Evolutionary conservation across 1,140 invertebrate species (phyloP).

Genomic region (Drosophila gunungcola): DNA sequence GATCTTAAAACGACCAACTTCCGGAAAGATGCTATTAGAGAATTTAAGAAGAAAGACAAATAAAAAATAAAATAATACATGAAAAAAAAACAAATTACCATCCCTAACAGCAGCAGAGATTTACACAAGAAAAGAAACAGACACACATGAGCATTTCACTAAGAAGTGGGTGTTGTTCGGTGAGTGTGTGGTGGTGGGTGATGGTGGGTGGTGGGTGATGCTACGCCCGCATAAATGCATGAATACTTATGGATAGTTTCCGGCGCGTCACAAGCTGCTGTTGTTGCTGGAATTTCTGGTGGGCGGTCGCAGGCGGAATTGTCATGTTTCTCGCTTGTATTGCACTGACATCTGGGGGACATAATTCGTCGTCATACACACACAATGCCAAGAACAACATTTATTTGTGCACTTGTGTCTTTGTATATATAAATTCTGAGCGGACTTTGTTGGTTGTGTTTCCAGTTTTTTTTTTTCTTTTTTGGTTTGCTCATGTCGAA

Average conservation of each 20-base stretch:
- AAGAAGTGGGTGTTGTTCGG: not conserved
- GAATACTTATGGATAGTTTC: slow-evolving; percentile 66
- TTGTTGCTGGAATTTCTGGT: slow-evolving; percentile 31
- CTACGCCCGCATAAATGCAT: slow-evolving; percentile 64
- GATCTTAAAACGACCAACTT: no score
- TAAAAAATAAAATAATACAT: no score
- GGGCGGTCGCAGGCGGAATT: slow-evolving; percentile 43
- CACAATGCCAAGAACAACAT: slow-evolving; percentile 34
- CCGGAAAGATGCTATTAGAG: no score
- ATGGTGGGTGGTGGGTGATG: not conserved
- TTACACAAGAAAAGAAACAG: slow-evolving; percentile 67
- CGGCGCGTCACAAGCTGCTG: slow-evolving; percentile 61
- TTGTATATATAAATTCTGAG: slow-evolving; percentile 28
- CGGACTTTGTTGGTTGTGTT: slow-evolving; percentile 47
- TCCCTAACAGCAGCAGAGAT: slow-evolving; percentile 40
- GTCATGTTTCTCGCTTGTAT: slow-evolving; percentile 73
- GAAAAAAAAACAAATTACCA: slow-evolving; percentile 17
- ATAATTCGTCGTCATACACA: slow-evolving; percentile 66
- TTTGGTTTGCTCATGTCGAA: slow-evolving; percentile 50
- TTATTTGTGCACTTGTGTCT: slow-evolving; percentile 28
- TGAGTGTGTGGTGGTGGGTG: no score
- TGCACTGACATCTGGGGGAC: slow-evolving; percentile 75
- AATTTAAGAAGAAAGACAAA: not conserved
- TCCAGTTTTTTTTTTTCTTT: slow-evolving; percentile 19
- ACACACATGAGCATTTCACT: slow-evolving; percentile 33